Evolutionary conservation across 2,888 invertebrate species (phyloP).

Genomic region (Junonia oenone): DNA sequence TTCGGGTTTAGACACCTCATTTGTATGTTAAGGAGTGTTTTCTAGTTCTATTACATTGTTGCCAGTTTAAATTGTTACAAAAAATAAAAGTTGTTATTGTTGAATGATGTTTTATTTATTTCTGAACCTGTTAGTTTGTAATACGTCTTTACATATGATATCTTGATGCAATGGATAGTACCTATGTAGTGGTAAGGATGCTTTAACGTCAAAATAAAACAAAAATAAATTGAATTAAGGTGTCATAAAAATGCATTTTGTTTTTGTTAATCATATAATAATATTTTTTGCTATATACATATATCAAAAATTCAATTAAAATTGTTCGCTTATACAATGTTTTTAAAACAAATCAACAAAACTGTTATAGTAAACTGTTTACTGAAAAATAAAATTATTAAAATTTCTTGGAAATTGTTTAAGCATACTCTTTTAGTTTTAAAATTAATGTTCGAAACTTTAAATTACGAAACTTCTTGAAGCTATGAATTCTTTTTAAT

Average conservation of each 20-base stretch:
- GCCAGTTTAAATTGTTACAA: slow-evolving; percentile 3
- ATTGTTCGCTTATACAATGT: too few relatives aligned
- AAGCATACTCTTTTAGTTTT: not conserved
- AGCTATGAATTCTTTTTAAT: not conserved
- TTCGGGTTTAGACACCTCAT: slow-evolving; percentile 58
- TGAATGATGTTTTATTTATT: not conserved
- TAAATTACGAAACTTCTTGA: not conserved
- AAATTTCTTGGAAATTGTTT: not conserved
- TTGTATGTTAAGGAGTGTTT: slow-evolving; percentile 58
- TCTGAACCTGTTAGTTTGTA: too few relatives aligned
- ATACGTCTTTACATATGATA: too few relatives aligned
- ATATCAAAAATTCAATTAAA: too few relatives aligned
- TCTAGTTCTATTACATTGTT: slow-evolving; percentile 37
- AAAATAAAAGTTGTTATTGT: slow-evolving; percentile 15
- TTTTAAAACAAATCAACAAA: not conserved
- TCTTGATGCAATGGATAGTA: too few relatives aligned
- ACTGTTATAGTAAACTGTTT: too few relatives aligned
- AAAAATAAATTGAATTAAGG: too few relatives aligned
- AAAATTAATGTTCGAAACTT: not conserved
- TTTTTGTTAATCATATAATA: too few relatives aligned
- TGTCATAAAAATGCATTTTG: too few relatives aligned
- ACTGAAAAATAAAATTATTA: not conserved
- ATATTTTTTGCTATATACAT: too few relatives aligned
- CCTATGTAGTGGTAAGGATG: too few relatives aligned
- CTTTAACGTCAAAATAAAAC: too few relatives aligned